phyloP scores from a whole-genome alignment of 1,140 invertebrate species.

The Listronotus bonariensis region DNA sequence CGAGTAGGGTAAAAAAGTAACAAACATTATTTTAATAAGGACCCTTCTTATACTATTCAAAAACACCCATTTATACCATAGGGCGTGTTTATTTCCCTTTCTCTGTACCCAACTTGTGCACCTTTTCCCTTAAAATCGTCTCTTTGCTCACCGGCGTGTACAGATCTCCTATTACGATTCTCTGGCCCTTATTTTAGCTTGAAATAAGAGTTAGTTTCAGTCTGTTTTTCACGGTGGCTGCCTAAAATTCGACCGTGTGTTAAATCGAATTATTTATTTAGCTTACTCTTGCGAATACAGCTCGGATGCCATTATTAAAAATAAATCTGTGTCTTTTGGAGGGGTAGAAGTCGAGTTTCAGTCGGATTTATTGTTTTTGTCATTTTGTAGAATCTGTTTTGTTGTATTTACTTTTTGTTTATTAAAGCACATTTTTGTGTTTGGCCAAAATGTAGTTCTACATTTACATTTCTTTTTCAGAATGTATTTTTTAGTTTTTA shows the following conservation, averaged over 20 bases:
- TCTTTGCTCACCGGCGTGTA: constrained; percentile 42
- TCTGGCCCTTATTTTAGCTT: constrained; percentile 15
- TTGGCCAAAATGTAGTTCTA: no score
- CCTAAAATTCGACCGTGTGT: constrained; percentile 49
- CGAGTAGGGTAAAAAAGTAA: no score
- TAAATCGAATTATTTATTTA: constrained; percentile 57
- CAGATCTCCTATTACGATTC: constrained; percentile 51
- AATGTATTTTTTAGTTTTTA: no score
- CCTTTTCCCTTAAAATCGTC: constrained; percentile 12
- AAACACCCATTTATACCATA: constrained; percentile 15
- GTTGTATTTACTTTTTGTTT: no score
- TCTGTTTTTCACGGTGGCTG: constrained; percentile 32
- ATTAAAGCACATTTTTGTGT: no score
- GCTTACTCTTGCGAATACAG: constrained; percentile 32
- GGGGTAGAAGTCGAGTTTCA: neutral
- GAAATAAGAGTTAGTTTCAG: constrained; percentile 29
- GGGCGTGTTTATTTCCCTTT: constrained; percentile 4
- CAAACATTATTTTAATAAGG: no score
- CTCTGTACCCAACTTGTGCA: constrained; percentile 4
- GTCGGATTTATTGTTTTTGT: neutral
- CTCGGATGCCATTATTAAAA: constrained; percentile 54
- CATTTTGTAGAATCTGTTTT: neutral
- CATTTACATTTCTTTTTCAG: no score
- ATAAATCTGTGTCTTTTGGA: constrained; percentile 47
- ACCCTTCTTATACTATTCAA: no score